Evolutionary conservation across 2,113 vertebrate species (phyloP).

Genomic region (Nothoprocta perdicaria): DNA sequence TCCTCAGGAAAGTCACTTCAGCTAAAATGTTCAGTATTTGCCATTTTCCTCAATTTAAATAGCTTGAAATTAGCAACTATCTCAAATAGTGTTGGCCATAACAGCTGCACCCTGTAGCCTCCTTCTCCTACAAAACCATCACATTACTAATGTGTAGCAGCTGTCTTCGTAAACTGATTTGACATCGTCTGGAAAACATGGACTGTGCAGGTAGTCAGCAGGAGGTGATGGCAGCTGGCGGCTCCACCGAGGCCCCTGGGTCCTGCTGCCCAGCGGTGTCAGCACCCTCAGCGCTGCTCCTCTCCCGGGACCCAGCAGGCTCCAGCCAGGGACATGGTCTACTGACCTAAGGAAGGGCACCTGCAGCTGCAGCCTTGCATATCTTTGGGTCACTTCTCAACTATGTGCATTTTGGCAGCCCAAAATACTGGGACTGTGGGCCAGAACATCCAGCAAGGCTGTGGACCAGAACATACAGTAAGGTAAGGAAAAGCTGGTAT

Average conservation of each 20-base stretch:
- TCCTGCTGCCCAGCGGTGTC: not conserved
- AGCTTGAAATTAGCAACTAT: not conserved
- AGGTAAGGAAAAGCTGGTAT: not conserved
- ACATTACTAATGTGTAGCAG: not conserved
- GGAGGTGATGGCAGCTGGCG: not conserved
- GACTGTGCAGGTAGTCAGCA: not conserved
- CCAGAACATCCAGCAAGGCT: not conserved
- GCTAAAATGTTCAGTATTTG: not conserved
- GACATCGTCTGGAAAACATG: not conserved
- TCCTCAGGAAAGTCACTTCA: not conserved
- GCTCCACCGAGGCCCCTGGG: rapidly evolving
- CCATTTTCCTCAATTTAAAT: not conserved
- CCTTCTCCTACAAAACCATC: not conserved
- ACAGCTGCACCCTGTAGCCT: not conserved
- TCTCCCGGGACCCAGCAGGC: not conserved
- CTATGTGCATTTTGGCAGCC: not conserved
- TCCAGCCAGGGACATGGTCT: not conserved
- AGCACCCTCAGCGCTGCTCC: not conserved
- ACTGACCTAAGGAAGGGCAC: not conserved
- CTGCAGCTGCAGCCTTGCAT: not conserved
- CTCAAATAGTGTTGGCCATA: not conserved
- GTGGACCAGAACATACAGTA: not conserved
- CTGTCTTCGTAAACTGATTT: not conserved
- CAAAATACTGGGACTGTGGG: not conserved
- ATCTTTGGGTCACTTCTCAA: not conserved